phyloP scores from a whole-genome alignment of 2,888 invertebrate genomes.

The Conomelus anceps region DNA sequence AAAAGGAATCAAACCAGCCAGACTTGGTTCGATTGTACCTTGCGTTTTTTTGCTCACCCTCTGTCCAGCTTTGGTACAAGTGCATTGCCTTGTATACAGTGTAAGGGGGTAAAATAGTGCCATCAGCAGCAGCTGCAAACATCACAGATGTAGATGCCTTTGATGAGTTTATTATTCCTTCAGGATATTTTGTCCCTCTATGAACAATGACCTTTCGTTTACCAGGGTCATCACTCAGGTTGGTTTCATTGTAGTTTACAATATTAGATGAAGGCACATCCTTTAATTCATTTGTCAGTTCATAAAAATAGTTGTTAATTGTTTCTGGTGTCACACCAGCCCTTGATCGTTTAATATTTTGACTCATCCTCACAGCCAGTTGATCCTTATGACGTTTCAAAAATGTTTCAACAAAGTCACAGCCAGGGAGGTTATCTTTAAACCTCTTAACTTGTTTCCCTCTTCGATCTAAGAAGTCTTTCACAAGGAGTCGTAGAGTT shows the following conservation, averaged over 20 bases:
- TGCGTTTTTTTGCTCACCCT: slow-evolving; percentile 25
- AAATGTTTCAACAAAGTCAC: slow-evolving; percentile 30
- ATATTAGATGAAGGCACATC: slow-evolving; percentile 24
- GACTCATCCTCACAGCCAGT: slow-evolving; percentile 26
- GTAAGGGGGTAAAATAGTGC: slow-evolving; percentile 11
- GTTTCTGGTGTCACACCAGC: slow-evolving; percentile 32
- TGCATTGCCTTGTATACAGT: slow-evolving; percentile 17
- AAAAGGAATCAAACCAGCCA: slow-evolving; percentile 37
- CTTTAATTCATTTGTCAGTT: slow-evolving; percentile 29
- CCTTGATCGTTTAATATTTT: slow-evolving; percentile 32
- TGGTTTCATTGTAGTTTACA: slow-evolving; percentile 39
- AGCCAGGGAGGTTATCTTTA: slow-evolving; percentile 31
- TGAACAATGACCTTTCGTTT: slow-evolving; percentile 16
- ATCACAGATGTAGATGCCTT: slow-evolving; percentile 16
- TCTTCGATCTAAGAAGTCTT: slow-evolving; percentile 31
- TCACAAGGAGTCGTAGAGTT: slow-evolving; percentile 32
- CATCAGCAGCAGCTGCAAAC: slow-evolving; percentile 13
- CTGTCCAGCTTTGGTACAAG: slow-evolving; percentile 22
- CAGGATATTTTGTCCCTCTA: slow-evolving; percentile 16
- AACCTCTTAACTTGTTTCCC: slow-evolving; percentile 30
- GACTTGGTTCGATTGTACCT: slow-evolving; percentile 35
- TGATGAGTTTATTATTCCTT: too few relatives aligned
- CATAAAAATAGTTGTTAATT: slow-evolving; percentile 32
- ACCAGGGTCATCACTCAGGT: slow-evolving; percentile 38
- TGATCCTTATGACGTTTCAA: slow-evolving; percentile 28